phyloP scores from a whole-genome alignment of 2,888 invertebrate species.

The Luffia ferchaultella region DNA sequence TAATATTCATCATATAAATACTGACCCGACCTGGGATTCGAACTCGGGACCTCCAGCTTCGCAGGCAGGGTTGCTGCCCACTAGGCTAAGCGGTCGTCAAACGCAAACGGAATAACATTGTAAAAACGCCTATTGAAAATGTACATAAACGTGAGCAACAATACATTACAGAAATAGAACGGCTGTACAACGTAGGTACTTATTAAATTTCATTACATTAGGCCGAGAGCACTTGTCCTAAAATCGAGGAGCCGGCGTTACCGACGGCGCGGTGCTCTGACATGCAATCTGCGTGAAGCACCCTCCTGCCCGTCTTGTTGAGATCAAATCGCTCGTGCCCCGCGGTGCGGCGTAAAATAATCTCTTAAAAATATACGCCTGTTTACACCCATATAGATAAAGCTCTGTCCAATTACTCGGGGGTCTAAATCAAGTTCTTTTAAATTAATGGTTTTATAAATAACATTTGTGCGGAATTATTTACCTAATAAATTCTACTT shows the following conservation, averaged over 20 bases:
- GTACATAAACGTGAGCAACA: too few species aligned
- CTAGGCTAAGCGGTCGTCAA: too few species aligned
- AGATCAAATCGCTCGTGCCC: slow-evolving; percentile 38
- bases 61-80: too few species aligned
- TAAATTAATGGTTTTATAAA: background rate
- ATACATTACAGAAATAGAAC: too few species aligned
- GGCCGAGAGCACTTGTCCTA: slow-evolving; percentile 28
- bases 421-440: background rate
- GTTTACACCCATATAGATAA: background rate
- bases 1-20: too few species aligned
- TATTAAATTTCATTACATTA: slow-evolving; percentile 42
- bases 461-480: too few species aligned
- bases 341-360: slow-evolving; percentile 9
- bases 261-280: slow-evolving; percentile 26
- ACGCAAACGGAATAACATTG: too few species aligned
- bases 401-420: background rate
- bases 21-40: too few species aligned
- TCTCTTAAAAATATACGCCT: background rate
- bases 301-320: slow-evolving; percentile 44
- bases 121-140: too few species aligned
- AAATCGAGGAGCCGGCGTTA: slow-evolving; percentile 19
- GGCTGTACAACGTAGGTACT: too few species aligned
- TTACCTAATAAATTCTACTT: too few species aligned
- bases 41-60: too few species aligned
- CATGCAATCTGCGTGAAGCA: slow-evolving; percentile 49